Conservation (phyloP, 2,888 invertebrate genomes). For the Zaprionus lineosus region DNA sequence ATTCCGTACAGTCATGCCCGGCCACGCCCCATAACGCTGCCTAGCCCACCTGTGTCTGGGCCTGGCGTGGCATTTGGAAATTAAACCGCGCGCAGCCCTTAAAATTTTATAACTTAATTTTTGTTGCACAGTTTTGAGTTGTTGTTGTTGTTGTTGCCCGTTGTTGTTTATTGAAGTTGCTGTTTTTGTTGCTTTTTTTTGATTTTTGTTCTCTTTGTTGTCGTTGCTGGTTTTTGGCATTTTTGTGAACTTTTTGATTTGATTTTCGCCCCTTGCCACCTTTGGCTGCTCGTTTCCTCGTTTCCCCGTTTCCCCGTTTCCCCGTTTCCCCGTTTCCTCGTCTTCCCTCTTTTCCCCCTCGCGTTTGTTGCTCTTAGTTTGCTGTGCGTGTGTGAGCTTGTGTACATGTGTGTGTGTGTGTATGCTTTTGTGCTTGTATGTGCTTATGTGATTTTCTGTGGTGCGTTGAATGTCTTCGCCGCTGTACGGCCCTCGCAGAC, state of each 20-base stretch:
- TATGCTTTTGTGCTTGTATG: conserved; percentile 9
- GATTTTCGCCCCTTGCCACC: conserved; percentile 53
- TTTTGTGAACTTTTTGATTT: conserved; percentile 78
- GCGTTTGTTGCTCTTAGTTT: conserved; percentile 7
- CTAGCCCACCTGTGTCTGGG: conserved; percentile 57
- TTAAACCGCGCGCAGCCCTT: conserved; percentile 73
- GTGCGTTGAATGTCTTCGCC: conserved; percentile 39
- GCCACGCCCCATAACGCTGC: conserved; percentile 39
- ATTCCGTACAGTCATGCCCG: conserved; percentile 18
- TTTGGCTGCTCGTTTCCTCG: conserved; percentile 30
- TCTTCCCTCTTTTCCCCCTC: background rate
- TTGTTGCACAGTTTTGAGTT: conserved; percentile 47
- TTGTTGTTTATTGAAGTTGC: background rate
- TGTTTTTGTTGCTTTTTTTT: conserved; percentile 1
- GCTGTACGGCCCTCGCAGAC: too few relatives aligned
- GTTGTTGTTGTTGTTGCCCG: background rate
- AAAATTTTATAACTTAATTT: conserved; percentile 77
- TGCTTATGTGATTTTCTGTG: conserved; percentile 11
- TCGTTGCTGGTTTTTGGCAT: conserved; percentile 56
- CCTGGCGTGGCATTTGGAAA: conserved; percentile 71
- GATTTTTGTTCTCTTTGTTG: too few relatives aligned
- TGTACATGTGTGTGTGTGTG: conserved; percentile 9
- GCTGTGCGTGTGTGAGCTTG: conserved; percentile 2
- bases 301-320: background rate
- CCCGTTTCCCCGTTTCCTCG: background rate